A percentile compares a stretch with the other conserved stretches of the same genome.
Conservation (phyloP, 2,797 vertebrate species). For the Sebastes minor region DNA sequence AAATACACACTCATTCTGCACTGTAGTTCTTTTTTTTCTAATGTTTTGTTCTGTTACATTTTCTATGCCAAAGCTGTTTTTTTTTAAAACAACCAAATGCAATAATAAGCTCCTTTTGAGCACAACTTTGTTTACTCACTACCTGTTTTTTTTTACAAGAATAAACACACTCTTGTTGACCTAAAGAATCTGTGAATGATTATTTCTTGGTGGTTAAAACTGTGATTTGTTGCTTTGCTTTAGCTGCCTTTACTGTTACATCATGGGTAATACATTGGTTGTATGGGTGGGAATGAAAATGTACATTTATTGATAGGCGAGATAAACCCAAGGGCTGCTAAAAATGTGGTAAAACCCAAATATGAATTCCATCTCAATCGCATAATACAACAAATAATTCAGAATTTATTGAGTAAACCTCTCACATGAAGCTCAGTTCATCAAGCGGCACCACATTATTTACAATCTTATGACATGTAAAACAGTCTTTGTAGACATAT, state of each 20-base stretch:
- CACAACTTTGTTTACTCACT: slow-evolving; percentile 54
- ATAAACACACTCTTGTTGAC: slow-evolving; percentile 57
- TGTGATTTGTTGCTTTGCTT: background rate
- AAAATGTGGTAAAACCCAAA: background rate
- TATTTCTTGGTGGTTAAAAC: slow-evolving; percentile 9
- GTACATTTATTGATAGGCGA: background rate
- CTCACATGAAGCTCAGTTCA: background rate
- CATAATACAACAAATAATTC: background rate
- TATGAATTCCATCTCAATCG: background rate
- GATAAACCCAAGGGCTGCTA: background rate
- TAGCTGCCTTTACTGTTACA: background rate
- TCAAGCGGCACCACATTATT: background rate
- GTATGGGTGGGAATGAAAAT: background rate
- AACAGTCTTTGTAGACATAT: too few relatives aligned
- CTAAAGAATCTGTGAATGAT: slow-evolving; percentile 15
- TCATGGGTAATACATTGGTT: background rate
- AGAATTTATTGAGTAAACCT: background rate
- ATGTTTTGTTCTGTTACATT: slow-evolving; percentile 10
- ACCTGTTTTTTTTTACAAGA: slow-evolving; percentile 39
- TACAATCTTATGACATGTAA: background rate
- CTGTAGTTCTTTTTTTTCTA: slow-evolving; percentile 68
- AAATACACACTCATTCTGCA: slow-evolving; percentile 74
- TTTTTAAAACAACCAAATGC: slow-evolving; percentile 27
- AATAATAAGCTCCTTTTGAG: slow-evolving; percentile 51
- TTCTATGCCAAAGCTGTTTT: slow-evolving; percentile 24